Base-by-base conservation (phyloP, 2,113 vertebrate species). In the Diadophis punctatus region DNA sequence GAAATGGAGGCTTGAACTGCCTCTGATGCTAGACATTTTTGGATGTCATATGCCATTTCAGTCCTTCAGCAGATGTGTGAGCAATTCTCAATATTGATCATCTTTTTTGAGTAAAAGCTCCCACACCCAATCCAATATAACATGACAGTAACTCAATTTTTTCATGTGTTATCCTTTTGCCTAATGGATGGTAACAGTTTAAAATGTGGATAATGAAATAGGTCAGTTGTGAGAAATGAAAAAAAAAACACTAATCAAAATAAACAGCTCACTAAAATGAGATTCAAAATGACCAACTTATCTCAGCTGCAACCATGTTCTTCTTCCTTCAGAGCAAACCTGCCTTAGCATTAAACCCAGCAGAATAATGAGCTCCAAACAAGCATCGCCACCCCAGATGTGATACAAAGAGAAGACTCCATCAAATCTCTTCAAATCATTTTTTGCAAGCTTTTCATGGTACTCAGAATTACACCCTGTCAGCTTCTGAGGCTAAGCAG, bases 201-300 rank as follows among this genome's bases (percentile, higher is more conserved):
- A 63, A 86, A 89, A 89, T 85, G 30, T 60, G 25, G n/a, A 74
- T 46, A 91, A 52, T 51, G 34, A 43, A 80, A 22, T 56, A 60
- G 51, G 9, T 84, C 55, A 86, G n/a, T 52, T 53, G 51, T 85
- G 18, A 86, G 53, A 91, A 86, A 93, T 86, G 48, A 85, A 89
- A 60, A 89, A n/a, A 16, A 48, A 48, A 48, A 48, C 2, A 86
- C 34, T 86, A 91, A 93, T 86, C 84, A 93, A 46, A 90, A 89
- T 52, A 27, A 53, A 89, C 90, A 89, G 87, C 48, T 91, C 87
- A 93, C 89, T 93, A 52, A 89, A 49, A 11, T 25, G 12, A 89
- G 5, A 85, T 74, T 39, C 55, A 91, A 68, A 68, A 55, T 4
- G 6, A 89, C 8, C 3, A 52, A 23, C 46, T 43, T 30, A 39